These are phyloP conservation scores for Scaptomyza tumidula DNA, from an alignment of 2,888 invertebrate species.

Conservation along the genomic window DNA sequence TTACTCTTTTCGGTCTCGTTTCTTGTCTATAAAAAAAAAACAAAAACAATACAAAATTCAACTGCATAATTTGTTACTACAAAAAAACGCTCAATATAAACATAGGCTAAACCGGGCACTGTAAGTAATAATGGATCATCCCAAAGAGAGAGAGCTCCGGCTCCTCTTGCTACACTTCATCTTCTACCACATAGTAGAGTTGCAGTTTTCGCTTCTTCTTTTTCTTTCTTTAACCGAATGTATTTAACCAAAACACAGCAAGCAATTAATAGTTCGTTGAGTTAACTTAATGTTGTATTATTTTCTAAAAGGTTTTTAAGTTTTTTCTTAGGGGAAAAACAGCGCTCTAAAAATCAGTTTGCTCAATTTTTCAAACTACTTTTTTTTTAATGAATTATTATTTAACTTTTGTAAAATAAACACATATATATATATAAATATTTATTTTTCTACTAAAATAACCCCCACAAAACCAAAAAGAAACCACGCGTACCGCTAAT, in stretches of 20 bases:
- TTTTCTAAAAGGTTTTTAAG: slow-evolving; percentile 15
- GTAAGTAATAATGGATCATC: slow-evolving; percentile 86
- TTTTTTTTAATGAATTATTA: slow-evolving; percentile 35
- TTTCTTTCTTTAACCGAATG: slow-evolving; percentile 42
- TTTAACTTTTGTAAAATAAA: slow-evolving; percentile 29
- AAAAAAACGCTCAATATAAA: slow-evolving; percentile 63
- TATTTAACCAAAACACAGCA: slow-evolving; percentile 56
- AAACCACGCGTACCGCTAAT: slow-evolving; percentile 77
- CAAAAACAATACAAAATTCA: slow-evolving; percentile 4
- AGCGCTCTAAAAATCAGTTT: slow-evolving; percentile 18
- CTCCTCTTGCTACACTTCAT: slow-evolving; percentile 27
- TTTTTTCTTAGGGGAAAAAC: slow-evolving; percentile 3
- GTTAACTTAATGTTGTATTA: slow-evolving; percentile 7
- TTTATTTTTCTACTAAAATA: slow-evolving; percentile 47
- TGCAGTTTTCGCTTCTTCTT: slow-evolving; percentile 41
- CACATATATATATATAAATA: slow-evolving; percentile 8
- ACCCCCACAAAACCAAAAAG: slow-evolving; percentile 56
- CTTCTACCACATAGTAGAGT: slow-evolving; percentile 45
- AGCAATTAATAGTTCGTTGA: slow-evolving; percentile 32
- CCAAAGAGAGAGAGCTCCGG: slow-evolving; percentile 43
- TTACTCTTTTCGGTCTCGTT: slow-evolving; percentile 75
- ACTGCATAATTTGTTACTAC: slow-evolving; percentile 72
- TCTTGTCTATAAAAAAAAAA: slow-evolving; percentile 50
- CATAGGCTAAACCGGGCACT: slow-evolving; percentile 86
- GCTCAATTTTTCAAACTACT: slow-evolving; percentile 16